A percentile compares a stretch with the other conserved stretches of the same genome.
Conservation (phyloP, 2,113 vertebrate species). For the Mustela nigripes region DNA sequence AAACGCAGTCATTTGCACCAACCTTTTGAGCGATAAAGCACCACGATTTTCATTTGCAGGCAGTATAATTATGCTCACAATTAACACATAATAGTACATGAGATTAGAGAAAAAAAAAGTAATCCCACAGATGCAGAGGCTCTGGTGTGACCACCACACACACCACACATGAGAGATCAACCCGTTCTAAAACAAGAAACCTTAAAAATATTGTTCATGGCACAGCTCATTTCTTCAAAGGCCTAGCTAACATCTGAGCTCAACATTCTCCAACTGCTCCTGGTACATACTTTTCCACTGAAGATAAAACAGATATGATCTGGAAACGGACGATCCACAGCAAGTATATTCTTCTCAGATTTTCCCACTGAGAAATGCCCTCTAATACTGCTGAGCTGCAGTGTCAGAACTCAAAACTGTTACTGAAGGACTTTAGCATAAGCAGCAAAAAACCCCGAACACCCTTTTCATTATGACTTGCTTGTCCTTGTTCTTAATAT, state of each 20-base stretch:
- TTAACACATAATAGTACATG: conserved; percentile 69
- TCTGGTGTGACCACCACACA: conserved; percentile 7
- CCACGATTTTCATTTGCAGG: conserved; percentile 68
- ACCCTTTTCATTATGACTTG: conserved; percentile 40
- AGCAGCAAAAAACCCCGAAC: neutral
- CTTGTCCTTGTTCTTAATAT: conserved; percentile 79
- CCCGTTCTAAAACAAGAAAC: conserved; percentile 43
- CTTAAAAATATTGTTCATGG: conserved; percentile 32
- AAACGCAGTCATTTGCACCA: conserved; percentile 56
- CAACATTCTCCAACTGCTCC: conserved; percentile 39
- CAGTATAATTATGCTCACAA: conserved; percentile 72
- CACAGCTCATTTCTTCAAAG: conserved; percentile 49
- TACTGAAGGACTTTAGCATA: conserved; percentile 48
- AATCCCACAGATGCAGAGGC: conserved; percentile 48
- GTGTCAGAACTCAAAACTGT: conserved; percentile 61
- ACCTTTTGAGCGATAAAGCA: conserved; percentile 51
- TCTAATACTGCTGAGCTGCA: neutral
- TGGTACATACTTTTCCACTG: conserved; percentile 10
- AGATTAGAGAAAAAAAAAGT: conserved; percentile 57
- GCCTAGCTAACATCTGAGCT: conserved; percentile 45
- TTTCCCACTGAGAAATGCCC: conserved; percentile 55
- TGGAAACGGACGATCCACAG: conserved; percentile 28
- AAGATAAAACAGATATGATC: conserved; percentile 25
- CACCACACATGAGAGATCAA: neutral
- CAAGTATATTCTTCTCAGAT: conserved; percentile 49